Percentiles rank a stretch among this genome's conserved stretches.
Evolutionary conservation across 2,797 vertebrate species (phyloP).

Genomic region (Todus mexicanus): DNA sequence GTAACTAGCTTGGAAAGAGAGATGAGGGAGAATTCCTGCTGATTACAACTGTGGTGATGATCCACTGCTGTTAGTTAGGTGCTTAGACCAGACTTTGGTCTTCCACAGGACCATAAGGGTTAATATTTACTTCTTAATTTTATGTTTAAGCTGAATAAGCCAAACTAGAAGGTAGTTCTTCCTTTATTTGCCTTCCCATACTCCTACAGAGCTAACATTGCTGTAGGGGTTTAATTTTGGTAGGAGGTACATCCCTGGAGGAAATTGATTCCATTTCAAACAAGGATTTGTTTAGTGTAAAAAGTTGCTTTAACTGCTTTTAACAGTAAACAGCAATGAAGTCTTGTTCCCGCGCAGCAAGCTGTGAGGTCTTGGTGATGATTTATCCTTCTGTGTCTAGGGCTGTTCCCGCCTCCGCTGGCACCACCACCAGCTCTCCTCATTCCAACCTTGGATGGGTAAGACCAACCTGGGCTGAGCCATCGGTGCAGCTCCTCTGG

Average conservation of each 20-base stretch:
- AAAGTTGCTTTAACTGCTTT: not conserved
- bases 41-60: not conserved
- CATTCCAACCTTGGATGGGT: slow-evolving; percentile 74
- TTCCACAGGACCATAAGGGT: not conserved
- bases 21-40: not conserved
- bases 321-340: not conserved
- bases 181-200: not conserved
- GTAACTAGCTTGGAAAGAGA: not conserved
- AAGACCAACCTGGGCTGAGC: slow-evolving; percentile 33
- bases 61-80: not conserved
- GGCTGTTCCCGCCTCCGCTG: slow-evolving; percentile 74
- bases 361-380: not conserved
- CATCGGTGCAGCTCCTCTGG: fast-evolving
- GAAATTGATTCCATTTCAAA: not conserved
- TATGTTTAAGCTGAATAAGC: not conserved
- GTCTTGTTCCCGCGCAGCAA: not conserved
- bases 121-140: not conserved
- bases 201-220: not conserved
- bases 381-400: slow-evolving; percentile 41
- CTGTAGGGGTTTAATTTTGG: not conserved
- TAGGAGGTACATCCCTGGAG: not conserved
- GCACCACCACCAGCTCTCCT: slow-evolving; percentile 71
- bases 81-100: not conserved
- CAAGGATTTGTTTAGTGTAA: not conserved
- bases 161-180: not conserved